Evolutionary conservation across 2,797 vertebrate species (phyloP).

Genomic region (Sus cebifrons): DNA sequence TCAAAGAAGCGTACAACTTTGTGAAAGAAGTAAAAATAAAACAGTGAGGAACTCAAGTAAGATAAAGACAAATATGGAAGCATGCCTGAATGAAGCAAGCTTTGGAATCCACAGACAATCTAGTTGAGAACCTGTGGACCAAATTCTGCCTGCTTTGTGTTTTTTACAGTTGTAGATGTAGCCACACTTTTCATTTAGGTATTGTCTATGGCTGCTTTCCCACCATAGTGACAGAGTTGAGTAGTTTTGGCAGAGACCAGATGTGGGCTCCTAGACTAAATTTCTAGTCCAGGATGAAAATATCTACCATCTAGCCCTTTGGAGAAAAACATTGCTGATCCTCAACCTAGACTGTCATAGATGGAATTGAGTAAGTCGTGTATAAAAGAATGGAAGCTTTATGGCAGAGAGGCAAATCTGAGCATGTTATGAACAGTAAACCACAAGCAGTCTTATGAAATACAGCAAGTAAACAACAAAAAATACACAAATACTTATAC

Average conservation of each 20-base stretch:
- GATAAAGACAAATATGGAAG: neutral
- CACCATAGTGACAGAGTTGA: rapidly evolving
- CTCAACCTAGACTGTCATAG: neutral
- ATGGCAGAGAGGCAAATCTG: neutral
- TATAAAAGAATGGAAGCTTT: neutral
- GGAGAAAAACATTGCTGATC: neutral
- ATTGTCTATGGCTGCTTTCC: neutral
- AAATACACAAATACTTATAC: neutral
- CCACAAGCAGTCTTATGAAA: neutral
- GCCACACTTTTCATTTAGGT: neutral
- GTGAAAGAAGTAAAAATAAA: neutral
- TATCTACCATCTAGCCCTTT: neutral
- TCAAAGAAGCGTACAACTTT: neutral
- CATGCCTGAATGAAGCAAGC: neutral
- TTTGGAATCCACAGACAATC: neutral
- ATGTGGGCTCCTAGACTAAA: neutral
- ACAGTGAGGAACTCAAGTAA: conserved; percentile 28
- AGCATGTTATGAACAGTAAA: neutral
- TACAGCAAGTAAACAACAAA: neutral
- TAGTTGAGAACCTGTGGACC: neutral
- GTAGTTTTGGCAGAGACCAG: neutral
- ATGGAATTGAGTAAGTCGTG: neutral
- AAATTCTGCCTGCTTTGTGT: neutral
- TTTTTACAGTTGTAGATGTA: neutral
- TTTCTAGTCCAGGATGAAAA: neutral